Conservation (phyloP, 2,113 vertebrate genomes). For the Ondatra zibethicus region DNA sequence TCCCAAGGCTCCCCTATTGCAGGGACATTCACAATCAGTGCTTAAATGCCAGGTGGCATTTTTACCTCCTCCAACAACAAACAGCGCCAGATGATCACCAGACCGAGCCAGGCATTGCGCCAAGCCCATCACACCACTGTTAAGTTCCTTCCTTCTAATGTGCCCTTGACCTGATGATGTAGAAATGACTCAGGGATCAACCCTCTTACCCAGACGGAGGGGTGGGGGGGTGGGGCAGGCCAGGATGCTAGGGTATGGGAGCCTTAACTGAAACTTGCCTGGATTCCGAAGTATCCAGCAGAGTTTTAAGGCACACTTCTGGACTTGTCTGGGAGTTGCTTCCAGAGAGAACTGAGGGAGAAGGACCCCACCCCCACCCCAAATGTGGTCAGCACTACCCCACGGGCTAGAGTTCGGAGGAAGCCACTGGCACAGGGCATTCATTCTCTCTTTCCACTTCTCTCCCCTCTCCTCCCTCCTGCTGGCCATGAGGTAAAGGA, state of each 20-base stretch:
- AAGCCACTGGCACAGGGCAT: background rate
- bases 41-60: background rate
- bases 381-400: background rate
- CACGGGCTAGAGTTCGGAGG: background rate
- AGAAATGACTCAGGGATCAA: background rate
- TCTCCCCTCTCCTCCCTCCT: background rate
- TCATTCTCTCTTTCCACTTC: background rate
- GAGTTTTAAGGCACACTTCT: background rate
- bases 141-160: accelerated
- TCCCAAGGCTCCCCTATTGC: background rate
- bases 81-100: accelerated
- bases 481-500: background rate
- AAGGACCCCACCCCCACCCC: background rate
- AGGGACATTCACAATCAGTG: accelerated
- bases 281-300: background rate
- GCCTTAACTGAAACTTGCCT: background rate
- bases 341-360: background rate
- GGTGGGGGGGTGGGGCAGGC: too few species aligned
- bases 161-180: accelerated
- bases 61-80: background rate
- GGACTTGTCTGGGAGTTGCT: background rate
- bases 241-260: background rate
- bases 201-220: background rate
- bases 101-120: accelerated
- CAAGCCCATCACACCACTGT: background rate